Conservation (phyloP, 2,797 vertebrate species). For the Cirrhinus molitorella region DNA sequence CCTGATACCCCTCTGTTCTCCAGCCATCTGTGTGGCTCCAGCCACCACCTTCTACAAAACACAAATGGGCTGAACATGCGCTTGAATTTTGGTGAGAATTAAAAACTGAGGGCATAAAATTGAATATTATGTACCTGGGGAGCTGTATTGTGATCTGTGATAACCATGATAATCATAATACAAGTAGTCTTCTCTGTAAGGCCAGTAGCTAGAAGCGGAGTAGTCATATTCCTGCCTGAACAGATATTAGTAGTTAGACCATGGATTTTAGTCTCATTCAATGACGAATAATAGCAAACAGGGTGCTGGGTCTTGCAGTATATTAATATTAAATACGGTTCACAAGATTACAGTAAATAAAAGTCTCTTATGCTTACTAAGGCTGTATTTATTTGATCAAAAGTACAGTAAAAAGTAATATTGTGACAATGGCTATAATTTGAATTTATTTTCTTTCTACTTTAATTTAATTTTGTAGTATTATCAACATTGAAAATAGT, state of each 20-base stretch:
- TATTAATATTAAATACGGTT: neutral
- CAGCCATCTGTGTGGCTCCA: slow-evolving; percentile 65
- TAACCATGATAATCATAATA: slow-evolving; percentile 70
- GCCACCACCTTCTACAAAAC: slow-evolving; percentile 64
- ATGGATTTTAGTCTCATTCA: neutral
- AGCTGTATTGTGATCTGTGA: slow-evolving; percentile 69
- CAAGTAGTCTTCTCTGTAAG: slow-evolving; percentile 71
- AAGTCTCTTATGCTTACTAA: neutral
- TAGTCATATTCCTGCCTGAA: slow-evolving; percentile 82
- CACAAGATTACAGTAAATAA: neutral
- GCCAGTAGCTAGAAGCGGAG: slow-evolving; percentile 68
- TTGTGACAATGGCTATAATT: neutral
- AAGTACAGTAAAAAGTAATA: neutral
- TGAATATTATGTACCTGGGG: slow-evolving; percentile 65
- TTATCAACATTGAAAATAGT: too few relatives aligned
- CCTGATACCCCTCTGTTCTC: slow-evolving; percentile 59
- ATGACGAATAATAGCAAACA: neutral
- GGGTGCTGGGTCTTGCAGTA: neutral
- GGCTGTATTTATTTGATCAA: neutral
- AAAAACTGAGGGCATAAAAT: neutral
- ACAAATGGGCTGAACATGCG: neutral
- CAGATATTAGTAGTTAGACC: slow-evolving; percentile 13
- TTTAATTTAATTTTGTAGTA: neutral
- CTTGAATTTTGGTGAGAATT: neutral
- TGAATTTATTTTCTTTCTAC: neutral